Evolutionary conservation across 2,888 invertebrate genomes (phyloP).

Genomic region (Ectemnius cavifrons): DNA sequence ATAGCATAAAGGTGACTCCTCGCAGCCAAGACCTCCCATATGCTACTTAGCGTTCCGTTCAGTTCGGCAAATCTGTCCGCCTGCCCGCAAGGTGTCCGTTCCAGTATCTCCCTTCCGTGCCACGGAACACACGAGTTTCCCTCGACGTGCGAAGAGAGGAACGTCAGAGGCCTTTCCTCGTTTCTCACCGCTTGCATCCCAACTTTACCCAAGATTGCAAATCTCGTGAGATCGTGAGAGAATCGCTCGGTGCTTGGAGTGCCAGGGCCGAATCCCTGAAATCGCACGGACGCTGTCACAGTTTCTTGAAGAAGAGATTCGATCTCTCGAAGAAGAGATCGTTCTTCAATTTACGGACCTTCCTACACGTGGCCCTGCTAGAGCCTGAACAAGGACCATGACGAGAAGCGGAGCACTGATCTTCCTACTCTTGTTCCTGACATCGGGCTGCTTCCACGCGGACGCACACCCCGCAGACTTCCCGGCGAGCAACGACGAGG

Average conservation of each 20-base stretch:
- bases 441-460: slow-evolving; percentile 24
- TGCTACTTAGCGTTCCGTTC: slow-evolving; percentile 69
- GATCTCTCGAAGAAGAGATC: too few relatives aligned
- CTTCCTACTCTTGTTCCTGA: slow-evolving; percentile 28
- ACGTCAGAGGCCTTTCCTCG: too few relatives aligned
- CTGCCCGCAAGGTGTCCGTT: slow-evolving; percentile 37
- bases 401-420: slow-evolving; percentile 22
- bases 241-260: neutral
- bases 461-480: slow-evolving; percentile 30
- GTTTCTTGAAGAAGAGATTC: too few relatives aligned
- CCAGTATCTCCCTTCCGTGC: slow-evolving; percentile 12
- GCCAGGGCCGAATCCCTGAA: neutral
- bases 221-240: neutral
- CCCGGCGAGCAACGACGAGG: slow-evolving; percentile 17
- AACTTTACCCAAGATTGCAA: neutral
- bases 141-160: neutral
- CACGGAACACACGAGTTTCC: slow-evolving; percentile 4
- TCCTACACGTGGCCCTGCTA: too few relatives aligned
- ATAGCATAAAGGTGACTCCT: slow-evolving; percentile 74
- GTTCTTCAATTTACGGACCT: too few relatives aligned
- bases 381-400: slow-evolving; percentile 14
- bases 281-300: neutral
- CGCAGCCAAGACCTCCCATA: slow-evolving; percentile 70
- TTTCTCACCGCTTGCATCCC: too few relatives aligned
- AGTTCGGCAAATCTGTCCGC: slow-evolving; percentile 55